These are phyloP conservation scores for Blastobasis adustella DNA, from an alignment of 2,888 invertebrate genomes.

Conservation along the genomic window DNA sequence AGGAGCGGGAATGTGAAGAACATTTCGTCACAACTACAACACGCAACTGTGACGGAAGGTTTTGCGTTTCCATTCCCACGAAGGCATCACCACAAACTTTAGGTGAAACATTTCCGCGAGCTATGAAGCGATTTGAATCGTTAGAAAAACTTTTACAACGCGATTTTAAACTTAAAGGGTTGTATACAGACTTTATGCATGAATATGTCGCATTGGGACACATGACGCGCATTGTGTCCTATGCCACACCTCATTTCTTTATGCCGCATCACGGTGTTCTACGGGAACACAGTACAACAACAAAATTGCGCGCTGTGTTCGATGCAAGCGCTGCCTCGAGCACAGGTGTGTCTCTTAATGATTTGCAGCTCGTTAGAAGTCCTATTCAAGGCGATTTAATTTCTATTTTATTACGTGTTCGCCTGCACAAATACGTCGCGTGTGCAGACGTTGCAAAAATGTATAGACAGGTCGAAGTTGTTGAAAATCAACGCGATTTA, in stretches of 20 bases:
- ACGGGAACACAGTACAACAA: constrained; percentile 9
- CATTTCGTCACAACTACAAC: constrained; percentile 8
- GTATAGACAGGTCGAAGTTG: constrained; percentile 20
- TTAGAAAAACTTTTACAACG: constrained; percentile 12
- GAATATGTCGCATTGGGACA: constrained; percentile 15
- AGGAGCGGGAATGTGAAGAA: constrained; percentile 7
- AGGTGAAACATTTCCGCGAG: constrained; percentile 11
- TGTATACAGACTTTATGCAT: constrained; percentile 13
- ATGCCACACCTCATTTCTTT: constrained; percentile 8
- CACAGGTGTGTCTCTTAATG: constrained; percentile 14
- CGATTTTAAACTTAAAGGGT: constrained; percentile 5
- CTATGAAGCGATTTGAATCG: constrained; percentile 10
- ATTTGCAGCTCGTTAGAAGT: constrained; percentile 15
- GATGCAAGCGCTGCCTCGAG: constrained; percentile 10
- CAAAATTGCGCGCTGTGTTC: constrained; percentile 10
- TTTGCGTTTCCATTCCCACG: constrained; percentile 11
- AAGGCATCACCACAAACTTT: constrained; percentile 7
- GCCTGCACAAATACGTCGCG: constrained; percentile 14
- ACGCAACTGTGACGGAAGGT: constrained; percentile 10
- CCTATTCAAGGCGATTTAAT: constrained; percentile 18
- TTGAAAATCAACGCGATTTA: constrained; percentile 14
- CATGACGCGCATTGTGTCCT: constrained; percentile 7
- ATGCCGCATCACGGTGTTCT: constrained; percentile 15
- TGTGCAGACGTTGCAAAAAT: constrained; percentile 15
- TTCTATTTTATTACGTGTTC: constrained; percentile 18